Evolutionary conservation across 2,888 invertebrate species (phyloP), one percentile per base, ranked within the genome.

Genomic region (Scrobipalpa costella): DNA sequence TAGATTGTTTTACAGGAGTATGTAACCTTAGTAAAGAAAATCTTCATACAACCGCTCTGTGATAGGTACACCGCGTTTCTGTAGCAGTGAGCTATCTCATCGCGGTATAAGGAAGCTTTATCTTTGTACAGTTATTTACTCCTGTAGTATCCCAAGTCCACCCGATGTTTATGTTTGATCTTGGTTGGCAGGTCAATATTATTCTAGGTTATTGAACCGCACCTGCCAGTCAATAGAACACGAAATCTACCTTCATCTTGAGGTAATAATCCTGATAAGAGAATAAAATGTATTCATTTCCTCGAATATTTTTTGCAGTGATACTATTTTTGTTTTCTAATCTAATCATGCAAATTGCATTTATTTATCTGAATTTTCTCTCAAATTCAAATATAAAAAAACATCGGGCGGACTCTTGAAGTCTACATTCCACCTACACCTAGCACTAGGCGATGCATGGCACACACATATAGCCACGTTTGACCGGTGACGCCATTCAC

Each of bases 391-490:
- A 3, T 3, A 36, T 5, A 9, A 44, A 15, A n/a, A n/a, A n/a
- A 3, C 7, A 58, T 17, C 58, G 40, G 40, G 38, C 40, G 38
- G 13, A 21, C 50, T 52, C 21, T 7, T 21, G 13, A 52, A 11
- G 21, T 21, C 55, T 55, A 57, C 38, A 38, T 57, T 57, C 36
- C 52, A 61, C 61, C 61, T 50, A 61, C 68, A 72, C 78, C 77
- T 77, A 77, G 50, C 68, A 66, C 68, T 64, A 71, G 76, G 77
- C 75, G 76, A 80, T 76, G 81, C 79, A 80, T 75, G 72, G 77
- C 85, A 84, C 85, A 84, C 85, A 83, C 80, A 82, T 74, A 63
- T 62, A 65, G 63, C 67, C 50, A 52, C 50, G 21, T 52, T 21
- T 52, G 21, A 52, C 27, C 21, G 21, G 27, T 21, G 50, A 27